These are phyloP conservation scores for Natator depressus DNA, from an alignment of 2,113 vertebrate genomes.

Conservation along the genomic window DNA sequence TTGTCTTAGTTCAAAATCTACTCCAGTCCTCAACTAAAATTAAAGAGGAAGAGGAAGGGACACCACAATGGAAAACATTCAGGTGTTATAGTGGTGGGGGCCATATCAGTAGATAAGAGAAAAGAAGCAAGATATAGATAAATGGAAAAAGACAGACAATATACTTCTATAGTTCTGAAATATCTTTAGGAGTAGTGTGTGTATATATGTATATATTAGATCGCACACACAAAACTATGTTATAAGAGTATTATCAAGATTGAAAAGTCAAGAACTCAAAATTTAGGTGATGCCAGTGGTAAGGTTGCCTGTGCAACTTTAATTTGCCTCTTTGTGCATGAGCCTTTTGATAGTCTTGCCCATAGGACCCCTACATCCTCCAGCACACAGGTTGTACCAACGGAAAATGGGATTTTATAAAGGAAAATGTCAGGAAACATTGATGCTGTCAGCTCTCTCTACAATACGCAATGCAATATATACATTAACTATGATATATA, in stretches of 20 bases:
- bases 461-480: background rate
- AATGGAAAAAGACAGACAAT: background rate
- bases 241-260: too few relatives aligned
- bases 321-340: background rate
- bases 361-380: too few relatives aligned
- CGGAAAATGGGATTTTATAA: background rate
- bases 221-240: too few relatives aligned
- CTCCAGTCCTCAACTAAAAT: conserved; percentile 53
- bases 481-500: background rate
- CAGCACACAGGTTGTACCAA: background rate
- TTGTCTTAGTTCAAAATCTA: conserved; percentile 41
- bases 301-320: background rate
- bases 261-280: too few relatives aligned
- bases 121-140: conserved; percentile 17
- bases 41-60: conserved; percentile 52
- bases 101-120: background rate
- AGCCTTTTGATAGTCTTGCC: too few relatives aligned
- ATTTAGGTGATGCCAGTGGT: too few relatives aligned
- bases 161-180: conserved; percentile 2
- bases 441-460: background rate
- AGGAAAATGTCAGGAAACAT: background rate
- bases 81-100: background rate
- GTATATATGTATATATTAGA: background rate
- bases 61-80: conserved; percentile 14
- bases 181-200: conserved; percentile 5